Percentiles rank a stretch among this genome's conserved stretches.
phyloP scores from a whole-genome alignment of 2,113 vertebrate genomes.

The Recurvirostra avosetta region DNA sequence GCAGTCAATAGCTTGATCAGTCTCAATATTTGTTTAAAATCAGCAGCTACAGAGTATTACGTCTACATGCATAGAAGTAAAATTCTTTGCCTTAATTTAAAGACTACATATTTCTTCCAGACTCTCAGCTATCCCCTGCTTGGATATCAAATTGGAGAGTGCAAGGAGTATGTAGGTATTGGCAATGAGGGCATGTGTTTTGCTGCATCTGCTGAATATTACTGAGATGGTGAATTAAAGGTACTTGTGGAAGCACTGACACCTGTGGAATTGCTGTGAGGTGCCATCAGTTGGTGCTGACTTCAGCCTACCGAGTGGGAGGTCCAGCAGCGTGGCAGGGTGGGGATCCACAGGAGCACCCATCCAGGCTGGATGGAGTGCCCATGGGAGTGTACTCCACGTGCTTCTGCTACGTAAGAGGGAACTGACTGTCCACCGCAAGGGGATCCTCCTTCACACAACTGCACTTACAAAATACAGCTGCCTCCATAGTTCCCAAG shows the following conservation, averaged over 20 bases:
- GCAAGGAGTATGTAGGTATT: not conserved
- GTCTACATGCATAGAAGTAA: not conserved
- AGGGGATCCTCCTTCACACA: not conserved
- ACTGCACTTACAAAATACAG: not conserved
- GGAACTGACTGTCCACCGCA: not conserved
- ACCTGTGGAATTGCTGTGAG: not conserved
- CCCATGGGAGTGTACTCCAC: fast-evolving
- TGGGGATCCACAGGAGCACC: fast-evolving
- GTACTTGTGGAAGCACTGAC: no score
- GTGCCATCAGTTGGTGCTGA: not conserved
- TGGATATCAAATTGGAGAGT: not conserved
- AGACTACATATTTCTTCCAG: not conserved
- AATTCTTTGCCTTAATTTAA: not conserved
- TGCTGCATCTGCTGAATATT: fast-evolving
- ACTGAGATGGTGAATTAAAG: not conserved
- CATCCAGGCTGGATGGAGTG: not conserved
- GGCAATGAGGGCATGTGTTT: not conserved
- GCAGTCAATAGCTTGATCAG: not conserved
- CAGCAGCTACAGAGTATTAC: not conserved
- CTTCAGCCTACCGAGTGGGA: not conserved
- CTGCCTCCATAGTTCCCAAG: not conserved
- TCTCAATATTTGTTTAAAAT: not conserved
- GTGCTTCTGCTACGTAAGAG: fast-evolving
- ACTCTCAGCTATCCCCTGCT: not conserved
- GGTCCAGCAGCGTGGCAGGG: fast-evolving